These are phyloP conservation scores for Ips typographus DNA, from an alignment of 1,140 invertebrate species.

Conservation along the genomic window DNA sequence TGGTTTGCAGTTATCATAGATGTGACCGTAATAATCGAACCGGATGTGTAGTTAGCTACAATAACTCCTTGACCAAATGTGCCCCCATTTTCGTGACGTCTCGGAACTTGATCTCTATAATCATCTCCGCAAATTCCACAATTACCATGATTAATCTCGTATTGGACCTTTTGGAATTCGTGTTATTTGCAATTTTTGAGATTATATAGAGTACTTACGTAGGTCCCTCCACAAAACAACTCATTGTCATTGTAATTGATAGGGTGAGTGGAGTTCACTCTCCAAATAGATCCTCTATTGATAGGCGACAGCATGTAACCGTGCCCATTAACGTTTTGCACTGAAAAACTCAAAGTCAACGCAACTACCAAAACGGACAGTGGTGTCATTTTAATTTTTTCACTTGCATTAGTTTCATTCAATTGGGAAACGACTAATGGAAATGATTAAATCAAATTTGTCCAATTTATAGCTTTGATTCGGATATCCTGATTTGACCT, in stretches of 20 bases:
- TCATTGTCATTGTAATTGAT: constrained; percentile 67
- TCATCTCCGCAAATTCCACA: constrained; percentile 53
- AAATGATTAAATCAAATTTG: too few species aligned
- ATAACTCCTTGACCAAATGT: constrained; percentile 55
- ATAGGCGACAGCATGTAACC: constrained; percentile 70
- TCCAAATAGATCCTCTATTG: constrained; percentile 67
- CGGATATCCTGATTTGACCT: too few species aligned
- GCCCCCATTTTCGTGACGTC: constrained; percentile 59
- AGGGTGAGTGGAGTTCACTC: constrained; percentile 59
- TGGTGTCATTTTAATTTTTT: too few species aligned
- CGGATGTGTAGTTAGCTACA: constrained; percentile 46
- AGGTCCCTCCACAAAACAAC: constrained; percentile 66
- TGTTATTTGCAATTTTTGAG: constrained; percentile 1
- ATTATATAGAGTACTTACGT: constrained; percentile 49
- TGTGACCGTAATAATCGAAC: constrained; percentile 45
- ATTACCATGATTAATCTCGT: constrained; percentile 46
- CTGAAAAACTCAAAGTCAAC: too few species aligned
- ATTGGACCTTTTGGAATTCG: constrained; percentile 32
- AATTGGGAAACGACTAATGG: too few species aligned
- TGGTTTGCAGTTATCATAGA: constrained; percentile 55
- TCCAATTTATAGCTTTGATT: too few species aligned
- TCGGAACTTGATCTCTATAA: constrained; percentile 50
- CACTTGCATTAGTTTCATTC: too few species aligned
- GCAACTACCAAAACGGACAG: too few species aligned
- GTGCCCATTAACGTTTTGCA: constrained; percentile 56